Conservation (phyloP, 2,888 invertebrate species). For the Tetanocera ferruginea region DNA sequence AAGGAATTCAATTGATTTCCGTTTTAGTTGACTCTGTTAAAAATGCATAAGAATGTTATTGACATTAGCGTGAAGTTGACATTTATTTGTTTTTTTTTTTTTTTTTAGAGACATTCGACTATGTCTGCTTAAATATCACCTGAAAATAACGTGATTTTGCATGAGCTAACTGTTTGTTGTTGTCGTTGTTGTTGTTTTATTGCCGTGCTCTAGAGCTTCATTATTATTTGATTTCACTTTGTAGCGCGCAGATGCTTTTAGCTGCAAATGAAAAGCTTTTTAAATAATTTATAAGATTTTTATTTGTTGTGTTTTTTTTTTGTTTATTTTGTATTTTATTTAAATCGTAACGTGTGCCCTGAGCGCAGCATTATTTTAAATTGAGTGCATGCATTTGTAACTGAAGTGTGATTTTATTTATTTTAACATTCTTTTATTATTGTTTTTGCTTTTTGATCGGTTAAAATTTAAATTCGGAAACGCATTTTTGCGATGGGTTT, state of each 20-base stretch:
- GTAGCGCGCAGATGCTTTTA: constrained; percentile 29
- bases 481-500: constrained; percentile 31
- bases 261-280: constrained; percentile 30
- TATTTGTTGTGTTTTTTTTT: background rate
- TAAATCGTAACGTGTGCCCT: no score
- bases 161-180: background rate
- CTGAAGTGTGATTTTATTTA: constrained; percentile 22
- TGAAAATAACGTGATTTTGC: background rate
- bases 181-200: background rate
- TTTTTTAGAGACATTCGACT: background rate
- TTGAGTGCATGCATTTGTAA: constrained; percentile 15
- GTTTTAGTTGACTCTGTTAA: constrained; percentile 1
- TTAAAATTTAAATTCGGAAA: constrained; percentile 30
- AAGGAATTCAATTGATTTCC: background rate
- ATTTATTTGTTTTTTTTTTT: background rate
- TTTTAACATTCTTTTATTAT: background rate
- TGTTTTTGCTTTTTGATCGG: background rate
- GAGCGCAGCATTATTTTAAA: constrained; percentile 7
- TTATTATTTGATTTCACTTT: constrained; percentile 36
- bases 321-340: constrained; percentile 21
- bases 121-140: background rate
- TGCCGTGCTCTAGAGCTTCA: constrained; percentile 8
- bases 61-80: background rate
- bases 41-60: constrained; percentile 15
- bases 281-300: constrained; percentile 32